Evolutionary conservation across 2,797 vertebrate genomes (phyloP), one percentile per base, ranked within the genome.

Genomic region (Sebastes goodei): DNA sequence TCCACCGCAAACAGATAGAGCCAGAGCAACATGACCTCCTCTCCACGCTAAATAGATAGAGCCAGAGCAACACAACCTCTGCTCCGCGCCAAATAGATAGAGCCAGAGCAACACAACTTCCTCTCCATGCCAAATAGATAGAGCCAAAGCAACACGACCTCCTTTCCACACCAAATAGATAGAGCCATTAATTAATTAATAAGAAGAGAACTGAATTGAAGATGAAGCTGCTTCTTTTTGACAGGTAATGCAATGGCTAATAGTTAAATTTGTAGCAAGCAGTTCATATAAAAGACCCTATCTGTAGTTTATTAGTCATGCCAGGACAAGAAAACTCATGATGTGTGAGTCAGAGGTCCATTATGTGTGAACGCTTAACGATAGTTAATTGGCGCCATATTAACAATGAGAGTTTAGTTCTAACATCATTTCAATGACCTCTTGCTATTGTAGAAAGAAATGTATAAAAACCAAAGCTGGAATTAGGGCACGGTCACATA

Each of bases 91-190:
- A 35, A 35, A 35, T 0, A 35, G 33, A 35, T 35, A 35, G 33
- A 35, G 33, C 33, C 33, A 35, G 10, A 35, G 33, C 33, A 35
- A 35, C 33, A 35, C 0, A 0, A 35, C 10, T 1, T 35, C 33
- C 33, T 35, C 0, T 35, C 4, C 33, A 35, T 1, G 3, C 4
- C 0, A 35, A 35, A 35, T 2, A 35, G 33, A 35, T 35, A 35
- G 33, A 35, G 33, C 33, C 33, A 35, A 0, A 11, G 10, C 33
- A 35, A 35, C 33, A 35, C 0, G 0, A 35, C 33, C 10, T 11
- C 4, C 33, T 0, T 0, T 35, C 33, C 33, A 0, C 33, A 1
- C 1, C 2, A 35, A 38, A 38, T 5, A 42, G 38, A 42, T 15
- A 42, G 38, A 42, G 49, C 38, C 38, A 42, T n/a, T n/a, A n/a